A percentile compares a stretch with the other conserved stretches of the same genome.
Evolutionary conservation across 2,113 vertebrate species (phyloP).

Genomic region (Aphelocoma coerulescens): DNA sequence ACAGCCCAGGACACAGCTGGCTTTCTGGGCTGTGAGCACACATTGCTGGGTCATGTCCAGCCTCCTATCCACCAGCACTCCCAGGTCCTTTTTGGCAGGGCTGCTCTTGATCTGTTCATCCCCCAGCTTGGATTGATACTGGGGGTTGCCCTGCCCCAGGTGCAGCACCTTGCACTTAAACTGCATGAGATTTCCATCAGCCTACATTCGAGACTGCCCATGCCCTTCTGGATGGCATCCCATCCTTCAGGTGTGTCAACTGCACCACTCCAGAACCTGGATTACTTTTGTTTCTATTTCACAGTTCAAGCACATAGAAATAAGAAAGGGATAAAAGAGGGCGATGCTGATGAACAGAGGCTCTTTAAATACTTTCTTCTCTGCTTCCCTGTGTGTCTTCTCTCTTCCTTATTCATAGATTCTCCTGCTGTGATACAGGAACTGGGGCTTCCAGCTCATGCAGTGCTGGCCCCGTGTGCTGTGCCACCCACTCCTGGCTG

Average conservation of each 20-base stretch:
- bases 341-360: background rate
- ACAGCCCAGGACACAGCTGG: background rate
- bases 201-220: rapidly evolving
- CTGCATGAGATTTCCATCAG: background rate
- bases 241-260: background rate
- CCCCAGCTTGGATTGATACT: background rate
- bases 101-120: background rate
- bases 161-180: background rate
- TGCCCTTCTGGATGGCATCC: background rate
- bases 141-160: background rate
- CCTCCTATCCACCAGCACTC: background rate
- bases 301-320: background rate
- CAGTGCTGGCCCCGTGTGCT: background rate
- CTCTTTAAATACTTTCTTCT: background rate
- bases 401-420: background rate
- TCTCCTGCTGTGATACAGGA: constrained; percentile 4
- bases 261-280: background rate
- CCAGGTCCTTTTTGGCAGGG: rapidly evolving
- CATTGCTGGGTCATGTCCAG: background rate
- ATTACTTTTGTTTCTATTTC: background rate
- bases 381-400: background rate
- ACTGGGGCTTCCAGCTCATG: constrained; percentile 13
- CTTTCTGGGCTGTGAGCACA: background rate
- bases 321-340: background rate
- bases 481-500: constrained; percentile 1